Evolutionary conservation across 2,797 vertebrate species (phyloP).

Genomic region (Sylvilagus floridanus): DNA sequence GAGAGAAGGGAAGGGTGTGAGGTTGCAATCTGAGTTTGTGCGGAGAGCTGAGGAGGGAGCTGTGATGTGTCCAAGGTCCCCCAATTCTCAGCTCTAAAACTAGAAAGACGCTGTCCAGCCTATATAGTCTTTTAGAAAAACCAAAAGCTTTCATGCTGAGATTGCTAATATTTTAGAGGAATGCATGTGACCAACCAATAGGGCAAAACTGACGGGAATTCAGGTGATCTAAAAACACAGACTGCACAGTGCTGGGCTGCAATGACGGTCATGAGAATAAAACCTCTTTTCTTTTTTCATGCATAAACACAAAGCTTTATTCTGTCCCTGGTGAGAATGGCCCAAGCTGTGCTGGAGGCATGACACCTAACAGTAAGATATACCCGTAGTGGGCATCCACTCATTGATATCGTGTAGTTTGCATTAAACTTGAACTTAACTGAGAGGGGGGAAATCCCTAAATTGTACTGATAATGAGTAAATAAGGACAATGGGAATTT

Average conservation of each 20-base stretch:
- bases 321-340: neutral
- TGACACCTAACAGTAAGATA: neutral
- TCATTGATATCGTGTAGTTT: conserved; percentile 34
- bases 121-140: neutral
- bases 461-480: neutral
- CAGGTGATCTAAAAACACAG: neutral
- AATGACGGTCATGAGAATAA: conserved; percentile 67
- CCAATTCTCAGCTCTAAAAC: neutral
- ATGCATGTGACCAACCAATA: neutral
- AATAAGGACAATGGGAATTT: neutral
- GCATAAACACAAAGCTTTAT: conserved; percentile 10
- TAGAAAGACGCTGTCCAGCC: neutral
- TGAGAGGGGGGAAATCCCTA: neutral
- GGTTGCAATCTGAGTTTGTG: neutral
- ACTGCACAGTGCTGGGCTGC: neutral
- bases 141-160: neutral
- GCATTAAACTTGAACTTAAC: conserved; percentile 58
- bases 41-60: too few relatives aligned
- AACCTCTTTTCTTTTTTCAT: conserved; percentile 31
- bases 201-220: neutral
- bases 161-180: neutral
- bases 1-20: neutral
- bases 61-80: neutral
- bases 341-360: neutral
- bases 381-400: neutral